These are phyloP conservation scores for Paedocypris micromegethes DNA, from an alignment of 2,797 vertebrate genomes.

Conservation along the genomic window DNA sequence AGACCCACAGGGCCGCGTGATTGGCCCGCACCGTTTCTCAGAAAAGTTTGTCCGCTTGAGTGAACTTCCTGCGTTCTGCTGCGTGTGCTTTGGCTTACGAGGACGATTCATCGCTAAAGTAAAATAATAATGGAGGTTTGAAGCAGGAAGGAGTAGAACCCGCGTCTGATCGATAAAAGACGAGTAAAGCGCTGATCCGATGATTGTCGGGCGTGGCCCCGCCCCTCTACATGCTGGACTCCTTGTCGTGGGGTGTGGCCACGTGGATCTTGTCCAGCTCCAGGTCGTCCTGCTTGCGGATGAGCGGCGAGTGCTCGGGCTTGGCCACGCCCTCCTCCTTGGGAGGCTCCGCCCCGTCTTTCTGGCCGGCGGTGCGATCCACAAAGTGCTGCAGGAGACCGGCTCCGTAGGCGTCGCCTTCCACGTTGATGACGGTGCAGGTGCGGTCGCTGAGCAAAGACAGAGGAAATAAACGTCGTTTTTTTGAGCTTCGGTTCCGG, in stretches of 20 bases:
- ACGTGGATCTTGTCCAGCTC: neutral
- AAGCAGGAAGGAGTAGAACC: too few species aligned
- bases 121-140: too few species aligned
- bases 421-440: constrained; percentile 84
- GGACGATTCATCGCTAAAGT: too few species aligned
- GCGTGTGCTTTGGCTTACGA: too few species aligned
- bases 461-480: too few species aligned
- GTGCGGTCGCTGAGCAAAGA: constrained; percentile 74
- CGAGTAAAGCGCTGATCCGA: too few species aligned
- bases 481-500: neutral
- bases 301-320: constrained; percentile 68
- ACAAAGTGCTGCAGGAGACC: constrained; percentile 78
- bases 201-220: neutral
- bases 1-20: too few species aligned
- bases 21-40: too few species aligned
- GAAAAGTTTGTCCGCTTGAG: too few species aligned
- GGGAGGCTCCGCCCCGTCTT: constrained; percentile 49
- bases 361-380: constrained; percentile 57
- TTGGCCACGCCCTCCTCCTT: constrained; percentile 57
- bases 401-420: constrained; percentile 83
- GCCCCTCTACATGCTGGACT: constrained; percentile 70
- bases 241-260: constrained; percentile 53
- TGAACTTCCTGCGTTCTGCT: too few species aligned
- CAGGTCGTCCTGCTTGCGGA: constrained; percentile 51
- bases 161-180: too few species aligned